Evolutionary conservation across 2,113 vertebrate genomes (phyloP).

Genomic region (Neodon shergylaensis): DNA sequence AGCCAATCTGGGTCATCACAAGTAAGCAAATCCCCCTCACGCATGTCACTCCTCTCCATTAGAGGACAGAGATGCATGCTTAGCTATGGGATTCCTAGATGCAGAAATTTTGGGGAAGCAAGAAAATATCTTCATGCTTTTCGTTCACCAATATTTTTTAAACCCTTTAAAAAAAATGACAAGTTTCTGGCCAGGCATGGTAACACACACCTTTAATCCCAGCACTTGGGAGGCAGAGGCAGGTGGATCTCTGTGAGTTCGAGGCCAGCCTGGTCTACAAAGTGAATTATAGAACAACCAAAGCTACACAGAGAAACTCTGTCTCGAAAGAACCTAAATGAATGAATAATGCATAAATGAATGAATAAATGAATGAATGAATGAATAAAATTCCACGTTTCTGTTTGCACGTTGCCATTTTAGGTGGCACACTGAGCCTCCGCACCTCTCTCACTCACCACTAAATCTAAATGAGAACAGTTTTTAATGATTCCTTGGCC

Average conservation of each 20-base stretch:
- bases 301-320: not conserved
- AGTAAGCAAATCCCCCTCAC: not conserved
- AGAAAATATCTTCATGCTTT: not conserved
- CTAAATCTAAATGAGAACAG: not conserved
- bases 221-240: not conserved
- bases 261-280: not conserved
- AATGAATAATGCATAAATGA: no score
- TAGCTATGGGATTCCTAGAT: not conserved
- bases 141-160: not conserved
- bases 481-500: not conserved
- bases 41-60: rapidly evolving
- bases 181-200: not conserved
- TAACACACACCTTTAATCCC: no score
- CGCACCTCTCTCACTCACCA: not conserved
- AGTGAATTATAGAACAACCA: not conserved
- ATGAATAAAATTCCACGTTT: not conserved
- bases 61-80: not conserved
- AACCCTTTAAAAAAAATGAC: not conserved
- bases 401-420: not conserved
- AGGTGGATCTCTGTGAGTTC: not conserved
- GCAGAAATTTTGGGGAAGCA: not conserved
- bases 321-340: not conserved
- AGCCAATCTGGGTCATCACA: not conserved
- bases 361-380: no score
- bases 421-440: not conserved